Conservation (phyloP, 2,113 vertebrate species). For the Grammomys surdaster region DNA sequence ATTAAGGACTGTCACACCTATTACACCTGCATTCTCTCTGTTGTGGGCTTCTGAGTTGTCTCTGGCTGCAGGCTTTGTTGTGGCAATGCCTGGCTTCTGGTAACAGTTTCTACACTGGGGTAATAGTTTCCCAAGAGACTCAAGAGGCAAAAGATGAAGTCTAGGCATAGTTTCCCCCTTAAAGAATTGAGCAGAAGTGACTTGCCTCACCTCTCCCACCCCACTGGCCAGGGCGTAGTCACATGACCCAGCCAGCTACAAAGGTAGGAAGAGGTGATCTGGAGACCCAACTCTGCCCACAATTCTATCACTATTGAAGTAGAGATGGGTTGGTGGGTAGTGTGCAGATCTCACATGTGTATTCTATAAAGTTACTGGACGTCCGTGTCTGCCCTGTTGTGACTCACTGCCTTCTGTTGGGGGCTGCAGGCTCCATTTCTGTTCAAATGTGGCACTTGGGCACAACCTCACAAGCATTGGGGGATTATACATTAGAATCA, state of each 20-base stretch:
- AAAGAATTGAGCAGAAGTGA: neutral
- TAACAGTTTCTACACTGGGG: neutral
- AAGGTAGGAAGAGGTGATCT: neutral
- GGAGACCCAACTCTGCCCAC: neutral
- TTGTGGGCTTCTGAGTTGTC: neutral
- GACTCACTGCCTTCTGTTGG: neutral
- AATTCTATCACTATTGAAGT: neutral
- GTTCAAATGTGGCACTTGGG: neutral
- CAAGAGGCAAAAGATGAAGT: neutral
- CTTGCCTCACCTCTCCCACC: neutral
- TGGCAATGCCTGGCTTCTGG: neutral
- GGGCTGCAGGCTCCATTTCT: neutral
- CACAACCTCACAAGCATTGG: neutral
- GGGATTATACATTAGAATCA: neutral
- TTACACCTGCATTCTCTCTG: neutral
- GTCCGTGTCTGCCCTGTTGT: neutral
- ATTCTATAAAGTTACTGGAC: neutral
- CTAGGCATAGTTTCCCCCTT: neutral
- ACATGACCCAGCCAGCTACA: neutral
- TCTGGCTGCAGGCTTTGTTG: neutral
- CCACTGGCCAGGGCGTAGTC: neutral
- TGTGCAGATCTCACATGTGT: too few relatives aligned
- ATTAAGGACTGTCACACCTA: rapidly evolving
- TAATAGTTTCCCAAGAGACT: neutral
- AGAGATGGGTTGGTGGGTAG: neutral